Percentiles rank a stretch among this genome's conserved stretches.
Conservation (phyloP, 2,797 vertebrate species). For the Cyclopterus lumpus region DNA sequence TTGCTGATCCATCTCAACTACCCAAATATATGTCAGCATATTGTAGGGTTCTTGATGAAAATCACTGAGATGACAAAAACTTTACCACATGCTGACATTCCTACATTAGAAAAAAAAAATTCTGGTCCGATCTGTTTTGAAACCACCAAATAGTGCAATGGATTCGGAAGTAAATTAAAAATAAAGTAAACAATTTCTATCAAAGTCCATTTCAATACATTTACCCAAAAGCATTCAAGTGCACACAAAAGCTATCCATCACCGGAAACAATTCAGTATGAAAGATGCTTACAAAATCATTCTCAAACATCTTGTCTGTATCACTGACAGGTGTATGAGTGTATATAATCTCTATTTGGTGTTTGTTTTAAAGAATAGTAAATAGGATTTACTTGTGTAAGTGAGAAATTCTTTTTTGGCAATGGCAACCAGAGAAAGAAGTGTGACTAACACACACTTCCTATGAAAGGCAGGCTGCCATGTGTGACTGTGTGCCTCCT, state of each 20-base stretch:
- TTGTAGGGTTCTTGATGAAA: not conserved
- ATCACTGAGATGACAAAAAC: not conserved
- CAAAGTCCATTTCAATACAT: conserved; percentile 10
- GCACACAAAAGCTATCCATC: conserved; percentile 9
- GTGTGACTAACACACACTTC: conserved; percentile 65
- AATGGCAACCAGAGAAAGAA: conserved; percentile 35
- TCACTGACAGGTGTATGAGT: conserved; percentile 18
- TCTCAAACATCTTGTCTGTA: conserved; percentile 10
- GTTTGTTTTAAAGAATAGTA: conserved; percentile 37
- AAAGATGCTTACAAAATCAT: conserved; percentile 15
- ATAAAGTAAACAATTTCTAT: conserved; percentile 4
- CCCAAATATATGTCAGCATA: too few relatives aligned
- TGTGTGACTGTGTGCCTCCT: conserved; percentile 67
- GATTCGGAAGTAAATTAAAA: not conserved
- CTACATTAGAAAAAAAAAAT: not conserved
- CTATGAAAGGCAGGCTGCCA: conserved; percentile 57
- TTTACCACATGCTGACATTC: not conserved
- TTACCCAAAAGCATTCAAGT: not conserved
- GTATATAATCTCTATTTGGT: conserved; percentile 9
- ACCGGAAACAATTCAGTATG: conserved; percentile 18
- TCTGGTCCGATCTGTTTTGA: not conserved
- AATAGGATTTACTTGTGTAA: conserved; percentile 46
- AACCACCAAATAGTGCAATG: not conserved
- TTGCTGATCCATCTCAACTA: not conserved
- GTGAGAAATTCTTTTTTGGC: conserved; percentile 57